Percentiles rank a stretch among this genome's conserved stretches.
Conservation (phyloP, 2,797 vertebrate species). For the Ctenochaetus hawaiiensis region DNA sequence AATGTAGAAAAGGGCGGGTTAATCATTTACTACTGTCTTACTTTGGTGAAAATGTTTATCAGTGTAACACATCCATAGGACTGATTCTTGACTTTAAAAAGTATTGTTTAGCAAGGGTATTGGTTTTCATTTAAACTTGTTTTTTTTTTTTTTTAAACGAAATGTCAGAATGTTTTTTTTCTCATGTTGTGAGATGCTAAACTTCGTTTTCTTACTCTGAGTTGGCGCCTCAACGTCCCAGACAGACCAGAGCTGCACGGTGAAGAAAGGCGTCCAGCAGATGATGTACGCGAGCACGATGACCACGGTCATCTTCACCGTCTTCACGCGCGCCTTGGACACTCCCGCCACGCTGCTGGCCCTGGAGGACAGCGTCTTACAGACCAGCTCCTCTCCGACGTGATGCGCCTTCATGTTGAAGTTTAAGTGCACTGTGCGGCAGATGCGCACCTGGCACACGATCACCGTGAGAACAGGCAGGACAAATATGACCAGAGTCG, state of each 20-base stretch:
- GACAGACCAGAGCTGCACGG: conserved; percentile 87
- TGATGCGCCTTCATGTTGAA: conserved; percentile 77
- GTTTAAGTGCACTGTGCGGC: conserved; percentile 76
- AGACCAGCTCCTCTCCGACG: conserved; percentile 13
- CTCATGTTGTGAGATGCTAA: not conserved
- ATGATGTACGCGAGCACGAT: conserved; percentile 84
- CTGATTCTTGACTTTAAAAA: not conserved
- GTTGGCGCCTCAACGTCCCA: conserved; percentile 84
- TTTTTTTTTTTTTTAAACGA: not conserved
- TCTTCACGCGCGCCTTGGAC: conserved; percentile 84
- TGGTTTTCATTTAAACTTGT: not conserved
- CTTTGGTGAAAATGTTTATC: not conserved
- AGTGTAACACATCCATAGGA: no score
- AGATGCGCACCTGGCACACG: conserved; percentile 85
- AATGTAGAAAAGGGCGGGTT: no score
- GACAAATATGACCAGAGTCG: conserved; percentile 83
- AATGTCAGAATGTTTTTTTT: not conserved
- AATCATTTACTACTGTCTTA: not conserved
- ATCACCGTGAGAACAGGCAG: conserved; percentile 79
- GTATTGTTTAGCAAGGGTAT: not conserved
- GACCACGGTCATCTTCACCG: conserved; percentile 86
- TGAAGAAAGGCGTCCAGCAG: conserved; percentile 88
- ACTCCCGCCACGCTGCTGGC: conserved; percentile 78
- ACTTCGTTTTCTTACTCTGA: conserved; percentile 77
- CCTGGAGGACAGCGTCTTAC: conserved; percentile 61